Base-by-base conservation (phyloP, 35 echinoderm and acorn worm genomes). In the Acanthaster planci region DNA sequence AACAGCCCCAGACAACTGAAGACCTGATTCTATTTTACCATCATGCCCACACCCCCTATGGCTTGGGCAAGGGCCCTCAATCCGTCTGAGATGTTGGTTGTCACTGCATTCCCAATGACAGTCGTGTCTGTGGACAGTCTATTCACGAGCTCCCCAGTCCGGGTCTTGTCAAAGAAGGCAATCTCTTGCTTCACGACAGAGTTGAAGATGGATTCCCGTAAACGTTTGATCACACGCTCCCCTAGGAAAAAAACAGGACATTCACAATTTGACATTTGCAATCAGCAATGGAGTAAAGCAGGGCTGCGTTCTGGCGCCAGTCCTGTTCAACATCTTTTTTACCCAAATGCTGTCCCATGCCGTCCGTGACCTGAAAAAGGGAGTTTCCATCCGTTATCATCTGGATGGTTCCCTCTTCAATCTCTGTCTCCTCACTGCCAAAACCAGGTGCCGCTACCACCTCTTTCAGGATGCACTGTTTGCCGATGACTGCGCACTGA, bases 91-190 rank as follows among this genome's bases (percentile, higher is more conserved):
- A 97, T 82, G 51, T 97, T 97, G 5, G 52, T 86, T 1, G 94
- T 97, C 0, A 97, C 80, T 5, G 94, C 92, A 44, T 92, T 77
- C 19, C 94, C 94, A 22, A 97, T 92, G 52, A 85, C 78, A 2
- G 90, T 86, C 7, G 94, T 84, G 78, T 97, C 94, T 0, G 86
- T 84, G 7, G 94, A 97, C 67, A 97, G 79, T 37, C 94, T 79
- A 40, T 97, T 97, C 32, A 97, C 88, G 22, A 97, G 87, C 58
- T 97, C 94, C 21, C 94, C 94, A 22, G 94, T 97, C 31, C 86
- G 88, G 8, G 90, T 93, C 83, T 97, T 97, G 77, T 97, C 94
- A 87, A 97, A 97, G 80, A 97, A 97, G 5, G 54, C 94, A n/a
- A 97, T 84, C 27, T 97, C 94, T 76, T 97, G 94, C 18, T 79